These are phyloP conservation scores for Amphibalanus amphitrite DNA, from an alignment of 1,140 invertebrate species.

Conservation along the genomic window DNA sequence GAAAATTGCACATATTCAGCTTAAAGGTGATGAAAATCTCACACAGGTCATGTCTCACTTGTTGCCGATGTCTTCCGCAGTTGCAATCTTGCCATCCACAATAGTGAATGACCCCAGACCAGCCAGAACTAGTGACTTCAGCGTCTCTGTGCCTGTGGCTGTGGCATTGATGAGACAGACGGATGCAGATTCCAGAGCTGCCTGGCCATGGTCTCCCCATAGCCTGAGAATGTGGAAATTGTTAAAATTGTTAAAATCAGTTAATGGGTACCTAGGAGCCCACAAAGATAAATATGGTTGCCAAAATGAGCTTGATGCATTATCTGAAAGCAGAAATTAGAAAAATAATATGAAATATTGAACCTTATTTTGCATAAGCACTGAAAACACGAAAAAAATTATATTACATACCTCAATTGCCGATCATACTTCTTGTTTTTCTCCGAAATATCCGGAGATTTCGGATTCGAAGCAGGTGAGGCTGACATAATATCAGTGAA, in stretches of 20 bases:
- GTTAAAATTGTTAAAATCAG: constrained; percentile 5
- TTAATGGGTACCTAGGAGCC: no score
- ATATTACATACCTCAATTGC: constrained; percentile 68
- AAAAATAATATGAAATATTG: no score
- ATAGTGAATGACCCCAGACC: constrained; percentile 93
- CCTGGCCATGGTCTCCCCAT: constrained; percentile 96
- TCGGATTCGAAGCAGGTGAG: background rate
- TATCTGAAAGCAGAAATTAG: no score
- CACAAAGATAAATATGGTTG: no score
- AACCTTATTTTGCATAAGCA: no score
- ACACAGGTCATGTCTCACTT: constrained; percentile 38
- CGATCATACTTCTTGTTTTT: constrained; percentile 71
- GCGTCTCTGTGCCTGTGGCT: constrained; percentile 80
- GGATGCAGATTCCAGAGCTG: constrained; percentile 63
- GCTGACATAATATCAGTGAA: background rate
- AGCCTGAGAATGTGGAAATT: constrained; percentile 36
- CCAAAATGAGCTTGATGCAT: no score
- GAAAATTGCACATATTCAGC: no score
- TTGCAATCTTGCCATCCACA: constrained; percentile 70
- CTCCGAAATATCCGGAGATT: constrained; percentile 26
- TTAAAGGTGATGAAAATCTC: constrained; percentile 6
- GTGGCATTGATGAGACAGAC: constrained; percentile 90
- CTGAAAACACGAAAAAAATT: no score
- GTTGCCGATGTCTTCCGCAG: constrained; percentile 75
- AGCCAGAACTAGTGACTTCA: constrained; percentile 85